Evolutionary conservation across 2,888 invertebrate genomes (phyloP).

Genomic region (Apotomis turbidana): DNA sequence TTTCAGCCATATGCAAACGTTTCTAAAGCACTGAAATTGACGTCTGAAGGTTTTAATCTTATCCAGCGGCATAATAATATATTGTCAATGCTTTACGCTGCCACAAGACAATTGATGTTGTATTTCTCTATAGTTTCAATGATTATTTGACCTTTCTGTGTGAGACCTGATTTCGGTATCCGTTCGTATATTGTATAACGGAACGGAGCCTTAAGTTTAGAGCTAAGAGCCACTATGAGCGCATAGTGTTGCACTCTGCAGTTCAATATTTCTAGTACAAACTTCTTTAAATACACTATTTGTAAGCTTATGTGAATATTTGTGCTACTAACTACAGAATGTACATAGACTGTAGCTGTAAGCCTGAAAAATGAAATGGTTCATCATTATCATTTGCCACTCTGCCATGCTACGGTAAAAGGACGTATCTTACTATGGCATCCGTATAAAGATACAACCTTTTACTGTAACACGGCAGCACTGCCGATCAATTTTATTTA

Average conservation of each 20-base stretch:
- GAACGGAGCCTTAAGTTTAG: slow-evolving; percentile 30
- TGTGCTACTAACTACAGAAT: slow-evolving; percentile 55
- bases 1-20: too few species aligned
- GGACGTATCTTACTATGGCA: too few species aligned
- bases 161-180: slow-evolving; percentile 4
- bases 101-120: too few species aligned
- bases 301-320: slow-evolving; percentile 72
- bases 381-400: too few species aligned
- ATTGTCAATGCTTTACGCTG: too few species aligned
- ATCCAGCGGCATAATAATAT: too few species aligned
- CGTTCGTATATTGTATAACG: neutral
- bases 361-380: neutral
- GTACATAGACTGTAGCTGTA: neutral
- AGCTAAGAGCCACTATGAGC: slow-evolving; percentile 49
- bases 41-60: too few species aligned
- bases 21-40: too few species aligned
- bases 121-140: too few species aligned
- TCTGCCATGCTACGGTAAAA: too few species aligned
- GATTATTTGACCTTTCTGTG: slow-evolving; percentile 1
- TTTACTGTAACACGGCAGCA: too few species aligned
- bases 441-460: too few species aligned
- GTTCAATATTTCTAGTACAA: slow-evolving; percentile 48
- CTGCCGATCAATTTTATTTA: neutral
- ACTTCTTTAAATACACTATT: slow-evolving; percentile 35
- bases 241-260: slow-evolving; percentile 50